These are phyloP conservation scores for Eidolon dupreanum DNA, from an alignment of 2,797 vertebrate genomes.

Conservation along the genomic window DNA sequence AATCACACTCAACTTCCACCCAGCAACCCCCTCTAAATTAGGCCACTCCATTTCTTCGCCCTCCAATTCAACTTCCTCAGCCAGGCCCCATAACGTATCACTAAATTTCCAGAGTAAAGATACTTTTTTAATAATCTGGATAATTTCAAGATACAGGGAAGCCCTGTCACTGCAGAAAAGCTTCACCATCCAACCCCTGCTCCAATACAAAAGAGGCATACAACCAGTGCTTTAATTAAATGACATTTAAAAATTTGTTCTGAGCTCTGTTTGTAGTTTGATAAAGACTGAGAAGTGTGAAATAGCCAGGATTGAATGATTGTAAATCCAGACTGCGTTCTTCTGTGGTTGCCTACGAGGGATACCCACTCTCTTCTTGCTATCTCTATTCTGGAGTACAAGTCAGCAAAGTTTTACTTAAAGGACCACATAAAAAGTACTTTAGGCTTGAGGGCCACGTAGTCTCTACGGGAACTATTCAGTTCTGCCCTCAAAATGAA, in stretches of 20 bases:
- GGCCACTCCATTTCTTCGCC: neutral
- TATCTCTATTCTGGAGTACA: neutral
- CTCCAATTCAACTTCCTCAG: neutral
- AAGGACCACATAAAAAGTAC: neutral
- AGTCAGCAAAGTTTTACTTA: neutral
- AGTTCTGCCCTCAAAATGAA: neutral
- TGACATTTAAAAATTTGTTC: neutral
- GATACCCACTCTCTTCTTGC: neutral
- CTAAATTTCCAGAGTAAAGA: neutral
- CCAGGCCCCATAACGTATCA: neutral
- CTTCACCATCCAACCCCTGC: neutral
- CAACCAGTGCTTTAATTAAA: neutral
- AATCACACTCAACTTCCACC: too few species aligned
- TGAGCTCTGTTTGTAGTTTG: neutral
- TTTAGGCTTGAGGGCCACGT: neutral
- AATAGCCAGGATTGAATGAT: neutral
- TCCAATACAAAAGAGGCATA: neutral
- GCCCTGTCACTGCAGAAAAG: neutral
- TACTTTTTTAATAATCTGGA: constrained; percentile 10
- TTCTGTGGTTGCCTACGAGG: neutral
- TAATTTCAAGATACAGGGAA: neutral
- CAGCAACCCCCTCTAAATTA: neutral
- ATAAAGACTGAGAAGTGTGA: neutral
- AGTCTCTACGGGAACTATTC: neutral
- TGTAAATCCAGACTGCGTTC: neutral